A percentile compares a stretch with the other conserved stretches of the same genome.
These are phyloP conservation scores for Oithona nana DNA, from an alignment of 2,888 invertebrate genomes.

Conservation along the genomic window DNA sequence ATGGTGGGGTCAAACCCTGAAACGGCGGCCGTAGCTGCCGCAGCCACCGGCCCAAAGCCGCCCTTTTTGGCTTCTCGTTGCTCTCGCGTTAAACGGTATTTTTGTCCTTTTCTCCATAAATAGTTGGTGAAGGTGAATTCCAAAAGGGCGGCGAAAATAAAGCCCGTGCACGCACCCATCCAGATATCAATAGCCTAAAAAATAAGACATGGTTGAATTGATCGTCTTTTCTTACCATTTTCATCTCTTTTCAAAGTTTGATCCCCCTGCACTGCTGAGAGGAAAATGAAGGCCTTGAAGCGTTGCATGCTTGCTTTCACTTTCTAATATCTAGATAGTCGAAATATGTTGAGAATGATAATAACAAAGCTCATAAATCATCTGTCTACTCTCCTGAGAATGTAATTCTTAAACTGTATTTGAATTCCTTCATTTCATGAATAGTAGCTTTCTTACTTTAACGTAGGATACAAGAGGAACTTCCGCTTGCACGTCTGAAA, in stretches of 20 bases:
- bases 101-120: conserved; percentile 27
- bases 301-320: no score
- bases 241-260: no score
- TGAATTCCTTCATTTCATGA: no score
- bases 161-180: conserved; percentile 28
- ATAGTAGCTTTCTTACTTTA: conserved; percentile 27
- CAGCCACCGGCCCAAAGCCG: neutral
- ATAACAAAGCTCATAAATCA: no score
- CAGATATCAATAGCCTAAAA: conserved; percentile 26
- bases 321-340: no score
- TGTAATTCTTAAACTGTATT: no score
- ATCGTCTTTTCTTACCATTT: neutral
- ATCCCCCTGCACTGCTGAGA: no score
- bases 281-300: no score
- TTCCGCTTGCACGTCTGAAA: conserved; percentile 29
- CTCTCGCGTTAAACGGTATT: neutral
- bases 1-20: neutral
- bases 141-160: conserved; percentile 32
- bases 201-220: neutral
- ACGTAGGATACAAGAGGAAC: conserved; percentile 32
- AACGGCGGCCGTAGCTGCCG: neutral
- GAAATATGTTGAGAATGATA: no score
- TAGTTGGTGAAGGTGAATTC: conserved; percentile 34
- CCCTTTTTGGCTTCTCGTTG: neutral
- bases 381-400: no score